Conservation (phyloP, 2,888 invertebrate genomes). For the Lasioglossum pauxillum region DNA sequence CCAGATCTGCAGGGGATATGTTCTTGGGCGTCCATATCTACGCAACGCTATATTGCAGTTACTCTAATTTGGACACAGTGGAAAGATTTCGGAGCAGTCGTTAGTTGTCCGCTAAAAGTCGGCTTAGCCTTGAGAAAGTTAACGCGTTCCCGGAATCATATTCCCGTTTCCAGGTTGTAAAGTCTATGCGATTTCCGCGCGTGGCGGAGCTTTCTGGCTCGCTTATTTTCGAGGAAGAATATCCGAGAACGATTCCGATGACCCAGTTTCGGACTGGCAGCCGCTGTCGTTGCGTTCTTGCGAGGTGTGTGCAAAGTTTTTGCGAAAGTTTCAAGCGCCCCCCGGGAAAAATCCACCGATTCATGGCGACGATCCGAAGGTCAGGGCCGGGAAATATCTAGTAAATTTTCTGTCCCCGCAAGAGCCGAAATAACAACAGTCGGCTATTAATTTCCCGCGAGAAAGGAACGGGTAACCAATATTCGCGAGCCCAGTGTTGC, state of each 20-base stretch:
- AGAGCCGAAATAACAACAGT: background rate
- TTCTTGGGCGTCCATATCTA: background rate
- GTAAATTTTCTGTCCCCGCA: conserved; percentile 34
- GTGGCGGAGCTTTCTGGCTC: background rate
- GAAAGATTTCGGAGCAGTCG: background rate
- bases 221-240: conserved; percentile 31
- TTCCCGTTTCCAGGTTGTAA: background rate
- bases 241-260: conserved; percentile 45
- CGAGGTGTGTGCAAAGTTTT: conserved; percentile 43
- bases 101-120: background rate
- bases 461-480: too few relatives aligned
- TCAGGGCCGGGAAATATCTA: conserved; percentile 65
- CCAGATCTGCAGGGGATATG: background rate
- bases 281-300: conserved; percentile 26
- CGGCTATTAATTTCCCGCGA: conserved; percentile 5
- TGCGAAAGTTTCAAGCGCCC: conserved; percentile 38
- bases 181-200: background rate
- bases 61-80: background rate
- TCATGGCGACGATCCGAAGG: conserved; percentile 44
- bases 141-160: background rate
- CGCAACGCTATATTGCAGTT: background rate
- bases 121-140: background rate
- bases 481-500: too few relatives aligned
- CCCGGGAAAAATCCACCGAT: conserved; percentile 33
- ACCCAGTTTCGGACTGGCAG: conserved; percentile 58